A percentile compares a stretch with the other conserved stretches of the same genome.
Conservation (phyloP, 2,888 invertebrate genomes). For the Liopterus haemorrhoidalis region DNA sequence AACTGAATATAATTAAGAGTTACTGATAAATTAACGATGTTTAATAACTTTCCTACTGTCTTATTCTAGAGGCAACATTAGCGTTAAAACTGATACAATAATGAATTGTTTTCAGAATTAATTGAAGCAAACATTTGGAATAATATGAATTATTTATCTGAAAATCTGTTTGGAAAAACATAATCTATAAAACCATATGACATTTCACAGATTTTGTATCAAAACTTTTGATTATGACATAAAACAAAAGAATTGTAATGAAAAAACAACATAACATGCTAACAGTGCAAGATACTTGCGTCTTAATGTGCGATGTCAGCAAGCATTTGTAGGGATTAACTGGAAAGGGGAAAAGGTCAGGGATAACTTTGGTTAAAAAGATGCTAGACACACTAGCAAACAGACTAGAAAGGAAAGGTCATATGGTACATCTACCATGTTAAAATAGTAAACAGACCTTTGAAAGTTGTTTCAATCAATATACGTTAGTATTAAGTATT, state of each 20-base stretch:
- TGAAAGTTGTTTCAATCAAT: no score
- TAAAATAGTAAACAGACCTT: no score
- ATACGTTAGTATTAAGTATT: no score
- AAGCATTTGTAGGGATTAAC: constrained; percentile 19
- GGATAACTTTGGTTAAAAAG: constrained; percentile 19
- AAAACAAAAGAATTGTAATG: constrained; percentile 11
- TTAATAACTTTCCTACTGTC: no score
- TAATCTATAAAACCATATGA: constrained; percentile 19
- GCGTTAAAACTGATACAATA: no score
- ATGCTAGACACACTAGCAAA: neutral
- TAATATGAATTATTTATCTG: no score
- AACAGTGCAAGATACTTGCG: constrained; percentile 24
- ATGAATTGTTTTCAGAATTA: no score
- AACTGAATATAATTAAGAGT: no score
- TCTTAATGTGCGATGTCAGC: constrained; percentile 17
- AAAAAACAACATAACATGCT: constrained; percentile 17
- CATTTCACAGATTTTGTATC: constrained; percentile 14
- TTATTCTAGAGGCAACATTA: no score
- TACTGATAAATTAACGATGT: no score
- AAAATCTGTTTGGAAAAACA: constrained; percentile 11
- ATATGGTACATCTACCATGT: no score
- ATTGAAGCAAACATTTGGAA: no score
- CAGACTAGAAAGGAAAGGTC: constrained; percentile 16
- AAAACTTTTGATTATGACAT: constrained; percentile 9
- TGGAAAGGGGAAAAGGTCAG: constrained; percentile 9